Conservation (phyloP, 2,888 invertebrate genomes). For the Anthoptus insignis region DNA sequence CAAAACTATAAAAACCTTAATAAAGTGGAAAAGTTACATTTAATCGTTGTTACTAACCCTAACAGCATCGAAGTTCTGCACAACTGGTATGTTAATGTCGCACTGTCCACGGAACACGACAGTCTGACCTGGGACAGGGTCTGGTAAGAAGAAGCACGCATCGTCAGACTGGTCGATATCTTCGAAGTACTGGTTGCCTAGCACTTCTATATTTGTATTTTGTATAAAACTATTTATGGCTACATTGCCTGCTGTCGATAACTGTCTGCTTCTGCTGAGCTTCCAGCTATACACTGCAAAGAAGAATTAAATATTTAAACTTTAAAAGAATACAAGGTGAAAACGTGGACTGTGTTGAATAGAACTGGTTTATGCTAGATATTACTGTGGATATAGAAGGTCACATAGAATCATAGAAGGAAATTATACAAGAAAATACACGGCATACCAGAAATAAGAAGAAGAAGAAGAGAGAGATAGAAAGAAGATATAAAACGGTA, state of each 20-base stretch:
- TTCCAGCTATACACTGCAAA: slow-evolving; percentile 77
- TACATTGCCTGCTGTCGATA: slow-evolving; percentile 51
- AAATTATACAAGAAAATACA: too few species aligned
- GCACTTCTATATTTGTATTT: slow-evolving; percentile 54
- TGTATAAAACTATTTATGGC: slow-evolving; percentile 59
- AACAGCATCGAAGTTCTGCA: slow-evolving; percentile 61
- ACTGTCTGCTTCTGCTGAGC: slow-evolving; percentile 62
- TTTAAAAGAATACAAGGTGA: slow-evolving; percentile 2
- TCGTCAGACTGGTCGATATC: slow-evolving; percentile 62
- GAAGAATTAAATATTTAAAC: slow-evolving; percentile 1
- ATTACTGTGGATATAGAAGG: too few species aligned
- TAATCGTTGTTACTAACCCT: slow-evolving; percentile 57
- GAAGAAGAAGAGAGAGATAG: too few species aligned
- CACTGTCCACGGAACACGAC: slow-evolving; percentile 70
- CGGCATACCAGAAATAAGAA: too few species aligned
- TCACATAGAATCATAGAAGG: too few species aligned
- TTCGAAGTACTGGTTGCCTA: slow-evolving; percentile 66
- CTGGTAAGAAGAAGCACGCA: slow-evolving; percentile 72
- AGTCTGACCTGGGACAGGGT: slow-evolving; percentile 60
- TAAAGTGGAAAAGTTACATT: background rate
- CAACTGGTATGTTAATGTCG: slow-evolving; percentile 60
- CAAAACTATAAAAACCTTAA: too few species aligned
- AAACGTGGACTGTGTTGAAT: too few species aligned
- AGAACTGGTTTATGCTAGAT: too few species aligned
- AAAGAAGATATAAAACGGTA: too few species aligned